Base-by-base conservation (phyloP, 2,888 invertebrate species). In the Acanthococcus lagerstroemiae region DNA sequence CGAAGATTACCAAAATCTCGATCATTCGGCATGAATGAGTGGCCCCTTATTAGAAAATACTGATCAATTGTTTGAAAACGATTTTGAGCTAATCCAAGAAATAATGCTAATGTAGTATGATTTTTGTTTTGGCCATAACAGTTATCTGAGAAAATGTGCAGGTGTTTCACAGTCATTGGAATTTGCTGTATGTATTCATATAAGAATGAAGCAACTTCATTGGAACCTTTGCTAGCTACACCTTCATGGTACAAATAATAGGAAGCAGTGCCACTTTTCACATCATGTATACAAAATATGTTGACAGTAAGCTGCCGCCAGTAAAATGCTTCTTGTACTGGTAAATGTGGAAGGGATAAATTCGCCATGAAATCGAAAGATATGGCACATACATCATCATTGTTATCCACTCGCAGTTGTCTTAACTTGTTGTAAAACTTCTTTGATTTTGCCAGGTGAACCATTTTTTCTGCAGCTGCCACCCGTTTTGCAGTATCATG, bases 371-470 rank as follows among this genome's bases (percentile, higher is more conserved):
- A 37, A 37, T 37, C 37, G 37, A 37, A 37, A 37, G 15, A 71
- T 72, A 30, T 74, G 66, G 21, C 70, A 22, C 37, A 68, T 24
- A 68, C 55, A 44, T 63, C 46, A 26, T 63, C 48, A 21, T 69
- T 56, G 26, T 60, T 71, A 55, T 68, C 70, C 37, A 70, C 67
- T 56, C 66, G 60, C 30, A 65, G 67, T 66, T 72, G 68, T 67
- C 70, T 70, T 24, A 74, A 65, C 24, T 70, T 66, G 26, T 67
- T 66, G 71, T 66, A 66, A 58, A 70, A 72, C 55, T 70, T 72
- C 65, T 72, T n/a, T n/a, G n/a, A 45, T 67, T 72, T 71, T 12
- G 72, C 71, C 22, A 69, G 68, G 21, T 70, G 69, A 24, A 65
- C 67, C 55, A 67, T 45, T 68, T 72, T 72, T 22, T 70, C 70